phyloP scores from a whole-genome alignment of 2,797 vertebrate genomes.

The Triplophysa bombifrons region DNA sequence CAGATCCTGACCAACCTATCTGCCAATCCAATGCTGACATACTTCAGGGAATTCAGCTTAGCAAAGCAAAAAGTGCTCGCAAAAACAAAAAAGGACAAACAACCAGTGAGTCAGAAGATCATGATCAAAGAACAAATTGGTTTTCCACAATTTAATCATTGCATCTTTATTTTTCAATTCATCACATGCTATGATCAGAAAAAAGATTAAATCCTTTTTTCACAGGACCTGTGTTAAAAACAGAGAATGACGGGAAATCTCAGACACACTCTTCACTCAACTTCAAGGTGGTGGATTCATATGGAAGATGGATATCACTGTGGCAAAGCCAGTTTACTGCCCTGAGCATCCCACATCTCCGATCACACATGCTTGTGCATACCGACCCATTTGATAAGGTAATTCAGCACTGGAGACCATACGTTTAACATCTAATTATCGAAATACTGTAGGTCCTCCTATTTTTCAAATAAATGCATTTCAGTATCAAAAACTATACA shows the following conservation, averaged over 20 bases:
- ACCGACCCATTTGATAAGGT: slow-evolving; percentile 80
- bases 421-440: too few species aligned
- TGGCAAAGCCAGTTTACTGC: slow-evolving; percentile 80
- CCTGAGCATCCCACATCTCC: slow-evolving; percentile 80
- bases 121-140: neutral
- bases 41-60: slow-evolving; percentile 49
- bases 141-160: neutral
- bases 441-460: too few species aligned
- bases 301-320: slow-evolving; percentile 75
- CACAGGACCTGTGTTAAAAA: slow-evolving; percentile 54
- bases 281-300: slow-evolving; percentile 75
- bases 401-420: neutral
- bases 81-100: slow-evolving; percentile 62
- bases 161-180: neutral
- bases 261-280: slow-evolving; percentile 47
- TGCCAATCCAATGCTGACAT: slow-evolving; percentile 34
- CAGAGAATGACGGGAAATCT: slow-evolving; percentile 37
- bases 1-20: slow-evolving; percentile 41
- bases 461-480: too few species aligned
- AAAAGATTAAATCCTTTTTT: slow-evolving; percentile 22
- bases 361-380: slow-evolving; percentile 81
- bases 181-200: neutral
- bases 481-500: too few species aligned
- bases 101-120: slow-evolving; percentile 53
- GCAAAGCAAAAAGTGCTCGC: slow-evolving; percentile 37